Evolutionary conservation across 2,888 invertebrate genomes (phyloP), one percentile per base, ranked within the genome.

Genomic region (Carcina quercana): DNA sequence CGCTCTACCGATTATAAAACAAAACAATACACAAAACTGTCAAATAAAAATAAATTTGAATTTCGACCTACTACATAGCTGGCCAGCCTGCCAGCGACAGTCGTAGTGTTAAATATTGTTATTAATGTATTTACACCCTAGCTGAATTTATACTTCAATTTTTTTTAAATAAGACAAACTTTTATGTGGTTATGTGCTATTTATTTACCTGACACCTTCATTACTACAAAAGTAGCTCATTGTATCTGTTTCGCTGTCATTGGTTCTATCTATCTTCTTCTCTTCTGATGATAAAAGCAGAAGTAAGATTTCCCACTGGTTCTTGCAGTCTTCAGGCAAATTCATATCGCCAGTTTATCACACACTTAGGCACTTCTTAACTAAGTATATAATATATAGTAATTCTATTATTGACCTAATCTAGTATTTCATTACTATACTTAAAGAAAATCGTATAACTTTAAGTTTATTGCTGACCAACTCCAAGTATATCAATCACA

Each of bases 301-400:
- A 10, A 79, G 48, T 20, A 80, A 48, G n/a, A 79, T 60, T 38
- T 83, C 79, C 83, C 82, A 83, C 41, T 80, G 79, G 38, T 75
- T 67, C 1, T 71, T 58, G 34, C 71, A 72, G 33, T 82, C 76
- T 14, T 74, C 68, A 6, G 79, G 74, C 33, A 79, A 49, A 43
- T 59, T 62, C 71, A 73, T 76, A 40, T 36, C 56, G 20, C 3
- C 12, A 4, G 20, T 14, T 7, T 39, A 15, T 32, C 33, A 26
- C 30, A 10, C 34, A 34, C 17, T 35, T 33, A 41, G 39, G 35
- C 34, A 45, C 42, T 20, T n/a, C n/a, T n/a, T n/a, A n/a, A n/a
- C n/a, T n/a, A n/a, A n/a, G n/a, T n/a, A n/a, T n/a, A n/a, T n/a
- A n/a, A n/a, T n/a, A n/a, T n/a, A n/a, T n/a, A n/a, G n/a, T n/a